phyloP scores from a whole-genome alignment of 2,888 invertebrate genomes.

The Ophion ventricosus region DNA sequence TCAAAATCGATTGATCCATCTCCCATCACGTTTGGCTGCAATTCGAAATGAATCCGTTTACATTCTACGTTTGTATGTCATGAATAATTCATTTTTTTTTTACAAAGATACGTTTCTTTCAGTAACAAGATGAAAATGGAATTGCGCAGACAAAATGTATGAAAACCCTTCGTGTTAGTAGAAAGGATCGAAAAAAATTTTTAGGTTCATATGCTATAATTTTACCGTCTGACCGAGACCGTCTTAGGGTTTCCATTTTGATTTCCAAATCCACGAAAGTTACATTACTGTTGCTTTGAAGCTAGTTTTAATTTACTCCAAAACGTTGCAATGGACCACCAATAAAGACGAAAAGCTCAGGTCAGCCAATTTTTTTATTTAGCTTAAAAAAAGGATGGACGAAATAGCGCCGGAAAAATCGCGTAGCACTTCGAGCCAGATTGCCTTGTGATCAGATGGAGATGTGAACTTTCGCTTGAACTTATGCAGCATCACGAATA shows the following conservation, averaged over 20 bases:
- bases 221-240: no score
- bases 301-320: neutral
- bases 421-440: neutral
- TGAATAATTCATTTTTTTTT: neutral
- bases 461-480: slow-evolving; percentile 14
- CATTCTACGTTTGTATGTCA: neutral
- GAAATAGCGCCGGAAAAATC: neutral
- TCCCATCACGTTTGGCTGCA: neutral
- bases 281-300: no score
- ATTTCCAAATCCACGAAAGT: no score
- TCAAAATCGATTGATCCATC: no score
- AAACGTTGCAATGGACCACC: neutral
- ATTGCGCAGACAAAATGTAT: no score
- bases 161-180: no score
- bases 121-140: no score
- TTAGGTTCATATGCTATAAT: no score
- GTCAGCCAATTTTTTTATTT: neutral
- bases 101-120: no score
- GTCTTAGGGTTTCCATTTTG: no score
- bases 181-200: no score
- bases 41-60: neutral
- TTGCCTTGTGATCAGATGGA: neutral
- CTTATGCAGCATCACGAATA: slow-evolving; percentile 1
- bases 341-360: neutral
- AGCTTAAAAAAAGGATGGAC: neutral